A percentile compares a stretch with the other conserved stretches of the same genome.
These are phyloP conservation scores for Galerucella calmariensis DNA, from an alignment of 2,888 invertebrate species.

Conservation along the genomic window DNA sequence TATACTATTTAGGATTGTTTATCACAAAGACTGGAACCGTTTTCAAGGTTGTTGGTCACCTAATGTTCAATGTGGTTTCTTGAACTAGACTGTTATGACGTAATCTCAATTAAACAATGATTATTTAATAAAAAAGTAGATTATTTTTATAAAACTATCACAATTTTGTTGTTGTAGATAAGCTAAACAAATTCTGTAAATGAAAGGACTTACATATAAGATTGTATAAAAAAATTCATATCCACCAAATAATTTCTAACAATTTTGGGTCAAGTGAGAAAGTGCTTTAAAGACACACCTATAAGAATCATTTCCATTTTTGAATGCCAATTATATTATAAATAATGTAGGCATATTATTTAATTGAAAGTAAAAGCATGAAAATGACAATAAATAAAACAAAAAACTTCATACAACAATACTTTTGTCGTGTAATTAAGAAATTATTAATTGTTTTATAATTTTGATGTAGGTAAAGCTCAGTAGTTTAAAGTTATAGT, in stretches of 20 bases:
- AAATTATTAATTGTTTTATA: too few relatives aligned
- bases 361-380: conserved; percentile 36
- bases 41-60: not conserved
- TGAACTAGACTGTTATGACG: conserved; percentile 8
- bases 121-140: conserved; percentile 9
- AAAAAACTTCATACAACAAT: too few relatives aligned
- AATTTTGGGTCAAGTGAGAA: conserved; percentile 49
- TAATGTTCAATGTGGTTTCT: conserved; percentile 3
- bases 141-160: conserved; percentile 7
- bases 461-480: too few relatives aligned
- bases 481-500: too few relatives aligned
- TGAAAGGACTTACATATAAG: not conserved
- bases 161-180: not conserved
- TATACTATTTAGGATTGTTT: too few relatives aligned
- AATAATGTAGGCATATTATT: conserved; percentile 26
- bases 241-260: conserved; percentile 43
- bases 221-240: not conserved
- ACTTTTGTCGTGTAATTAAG: too few relatives aligned
- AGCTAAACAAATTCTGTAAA: not conserved
- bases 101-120: conserved; percentile 6
- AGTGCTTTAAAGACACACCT: conserved; percentile 44
- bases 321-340: conserved; percentile 32
- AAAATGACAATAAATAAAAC: too few relatives aligned
- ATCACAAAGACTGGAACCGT: not conserved
- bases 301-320: conserved; percentile 36